These are phyloP conservation scores for Lepidochitona cinerea DNA, from an alignment of 2,888 invertebrate genomes.

Conservation along the genomic window DNA sequence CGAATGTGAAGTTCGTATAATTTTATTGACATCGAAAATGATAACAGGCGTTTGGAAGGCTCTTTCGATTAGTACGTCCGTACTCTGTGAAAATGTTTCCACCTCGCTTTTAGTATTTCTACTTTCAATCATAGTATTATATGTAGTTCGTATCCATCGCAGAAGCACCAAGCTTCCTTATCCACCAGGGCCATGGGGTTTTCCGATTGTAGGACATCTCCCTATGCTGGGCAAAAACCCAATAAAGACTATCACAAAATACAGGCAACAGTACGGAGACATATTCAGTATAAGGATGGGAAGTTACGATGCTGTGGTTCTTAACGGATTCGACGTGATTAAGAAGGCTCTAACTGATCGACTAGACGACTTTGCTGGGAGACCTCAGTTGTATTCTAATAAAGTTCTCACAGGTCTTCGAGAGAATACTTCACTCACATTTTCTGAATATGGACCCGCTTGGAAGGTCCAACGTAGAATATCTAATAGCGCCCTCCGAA, in stretches of 20 bases:
- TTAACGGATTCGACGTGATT: constrained; percentile 30
- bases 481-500: constrained; percentile 51
- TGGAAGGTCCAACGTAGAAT: constrained; percentile 58
- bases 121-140: no score
- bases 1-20: no score
- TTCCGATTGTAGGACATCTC: constrained; percentile 39
- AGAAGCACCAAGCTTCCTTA: not conserved
- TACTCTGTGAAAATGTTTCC: no score
- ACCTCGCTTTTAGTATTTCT: no score
- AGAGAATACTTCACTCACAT: not conserved
- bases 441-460: constrained; percentile 37
- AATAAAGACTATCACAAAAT: constrained; percentile 22
- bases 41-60: no score
- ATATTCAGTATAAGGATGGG: constrained; percentile 37
- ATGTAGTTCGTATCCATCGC: no score
- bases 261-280: constrained; percentile 35
- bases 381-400: constrained; percentile 27
- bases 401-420: constrained; percentile 6
- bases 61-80: no score
- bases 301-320: constrained; percentile 33
- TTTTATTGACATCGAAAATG: no score
- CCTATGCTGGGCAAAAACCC: constrained; percentile 32
- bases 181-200: constrained; percentile 34
- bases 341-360: constrained; percentile 18
- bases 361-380: constrained; percentile 27